Base-by-base conservation (phyloP, 92 coral and sea anemone genomes). In the Anthopleura xanthogrammica region DNA sequence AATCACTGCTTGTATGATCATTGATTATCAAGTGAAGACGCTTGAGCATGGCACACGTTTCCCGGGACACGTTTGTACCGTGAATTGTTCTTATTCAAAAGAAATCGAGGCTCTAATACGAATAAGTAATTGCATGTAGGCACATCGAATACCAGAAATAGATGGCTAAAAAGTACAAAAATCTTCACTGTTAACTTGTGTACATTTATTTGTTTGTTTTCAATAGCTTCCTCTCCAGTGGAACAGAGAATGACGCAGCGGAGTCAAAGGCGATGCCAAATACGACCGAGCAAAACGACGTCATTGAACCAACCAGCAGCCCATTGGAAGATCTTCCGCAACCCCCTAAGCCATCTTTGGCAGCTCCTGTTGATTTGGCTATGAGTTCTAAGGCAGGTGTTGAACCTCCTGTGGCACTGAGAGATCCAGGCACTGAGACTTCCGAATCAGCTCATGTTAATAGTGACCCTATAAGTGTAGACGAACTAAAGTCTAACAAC, bases 181-280 rank as follows among this genome's bases (percentile, higher is more conserved):
- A 12, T 60, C n/a, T 60, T 60, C n/a, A 60, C 13, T 60, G n/a
- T 60, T 16, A 60, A 60, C 65, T 14, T 14, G 13, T 60, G 13
- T 0, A 62, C 29, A 62, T 76, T 40, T 46, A 17, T 79, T 29
- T 29, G 36, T 29, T 29, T 57, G 16, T 36, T 79, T 60, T 46
- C 22, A 48, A 7, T 41, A 81, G 84, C 40, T 81, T 81, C 57
- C 42, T 81, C 58, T 50, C 77, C 48, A 70, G 12, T 5, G 48
- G 29, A n/a, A 12, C 64, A 46, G 52, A 81, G 41, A 70, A 81
- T 41, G 84, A 68, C 17, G 55, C 60, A 11, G 41, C 77, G 16
- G 42, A 81, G 74, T 41, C 77, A 50, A 81, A 81, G 68, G 77
- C 77, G 10, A 42, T 40, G 60, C 24, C 52, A 56, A 81, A 81